Evolutionary conservation across 2,113 vertebrate genomes (phyloP).

Genomic region (Pseudopodoces humilis): DNA sequence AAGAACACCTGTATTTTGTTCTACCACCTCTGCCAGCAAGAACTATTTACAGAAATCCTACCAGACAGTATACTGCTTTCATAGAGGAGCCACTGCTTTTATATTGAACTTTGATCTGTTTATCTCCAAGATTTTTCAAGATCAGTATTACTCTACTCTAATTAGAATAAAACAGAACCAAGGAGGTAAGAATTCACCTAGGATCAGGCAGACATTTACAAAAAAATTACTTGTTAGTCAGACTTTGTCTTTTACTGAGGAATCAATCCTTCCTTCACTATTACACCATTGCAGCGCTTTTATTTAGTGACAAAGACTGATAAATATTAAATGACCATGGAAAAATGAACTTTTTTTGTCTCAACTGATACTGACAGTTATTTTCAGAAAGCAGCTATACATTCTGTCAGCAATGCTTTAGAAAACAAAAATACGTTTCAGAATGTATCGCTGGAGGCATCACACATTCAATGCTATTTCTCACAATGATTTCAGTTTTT

Average conservation of each 20-base stretch:
- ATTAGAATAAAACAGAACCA: not conserved
- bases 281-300: not conserved
- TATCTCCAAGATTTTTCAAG: not conserved
- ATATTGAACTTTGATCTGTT: not conserved
- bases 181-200: not conserved
- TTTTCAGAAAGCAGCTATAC: not conserved
- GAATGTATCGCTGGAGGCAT: not conserved
- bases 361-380: not conserved
- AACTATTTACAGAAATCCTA: not conserved
- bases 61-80: not conserved
- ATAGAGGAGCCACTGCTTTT: not conserved
- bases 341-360: not conserved
- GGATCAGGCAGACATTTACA: not conserved
- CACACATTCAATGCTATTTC: accelerated
- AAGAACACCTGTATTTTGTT: accelerated
- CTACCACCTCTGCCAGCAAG: not conserved
- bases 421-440: not conserved
- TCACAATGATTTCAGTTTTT: not conserved
- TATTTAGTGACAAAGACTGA: not conserved
- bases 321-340: not conserved
- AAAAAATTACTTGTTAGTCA: not conserved
- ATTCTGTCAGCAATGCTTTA: not conserved
- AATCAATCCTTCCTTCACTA: not conserved
- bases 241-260: not conserved
- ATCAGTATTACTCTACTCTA: not conserved